Evolutionary conservation across 2,113 vertebrate species (phyloP), one percentile per base, ranked within the genome.

Genomic region (Seriola rivoliana): DNA sequence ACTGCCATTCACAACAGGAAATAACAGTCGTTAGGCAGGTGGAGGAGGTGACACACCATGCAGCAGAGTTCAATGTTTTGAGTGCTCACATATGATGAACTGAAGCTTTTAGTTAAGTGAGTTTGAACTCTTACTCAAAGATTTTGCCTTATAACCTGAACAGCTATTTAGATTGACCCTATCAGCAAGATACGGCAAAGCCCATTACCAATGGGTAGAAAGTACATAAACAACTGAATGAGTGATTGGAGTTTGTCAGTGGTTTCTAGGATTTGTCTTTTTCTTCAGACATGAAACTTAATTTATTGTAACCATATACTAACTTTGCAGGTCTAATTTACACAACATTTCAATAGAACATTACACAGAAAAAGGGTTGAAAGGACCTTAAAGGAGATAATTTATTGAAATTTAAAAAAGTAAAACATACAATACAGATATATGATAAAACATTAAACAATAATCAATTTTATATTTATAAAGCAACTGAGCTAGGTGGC

Each of bases 1-100:
- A 1, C 25, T 34, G 48, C 60, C 5, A 34, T 63, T 59, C 10
- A 4, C 79, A 67, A 68, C 34, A 38, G 78, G 77, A 85, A 80
- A 74, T 66, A 13, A 44, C 42, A 82, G 59, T 80, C 67, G 76
- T 83, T 60, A 78, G 63, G 38, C 63, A 75, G 81, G 69, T 76
- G 70, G 74, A 58, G 8, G 42, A 59, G 42, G 32, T 60, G 50
- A 70, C 34, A 5, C 38, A 32, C 38, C 44, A 17, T 32, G 50
- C 34, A 57, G 62, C 6, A 55, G 29, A 71, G 48, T 58, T 77
- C 42, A 69, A 16, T 69, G 58, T 73, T 1, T 23, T 29, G 29
- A 29, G 29, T 29, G 29, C 58, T 52, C 57, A 40, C 5, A 25
- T 32, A 59, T 57, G 17, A 66, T 40, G 13, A 59, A 40, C 4